A percentile compares a stretch with the other conserved stretches of the same genome.
Conservation (phyloP, 2,888 invertebrate species). For the Melipona beecheii region DNA sequence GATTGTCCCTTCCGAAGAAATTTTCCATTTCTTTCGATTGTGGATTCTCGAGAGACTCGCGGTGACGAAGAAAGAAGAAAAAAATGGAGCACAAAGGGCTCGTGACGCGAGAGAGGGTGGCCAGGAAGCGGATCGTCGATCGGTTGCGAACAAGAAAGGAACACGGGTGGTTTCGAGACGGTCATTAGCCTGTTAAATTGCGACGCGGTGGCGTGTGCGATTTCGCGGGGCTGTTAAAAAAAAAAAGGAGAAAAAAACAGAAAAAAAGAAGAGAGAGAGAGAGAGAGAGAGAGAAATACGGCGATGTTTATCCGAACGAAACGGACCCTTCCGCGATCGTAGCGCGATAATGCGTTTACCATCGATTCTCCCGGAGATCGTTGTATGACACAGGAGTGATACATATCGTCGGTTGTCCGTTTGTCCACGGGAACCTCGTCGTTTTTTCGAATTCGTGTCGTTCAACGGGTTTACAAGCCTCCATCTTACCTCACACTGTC, state of each 20-base stretch:
- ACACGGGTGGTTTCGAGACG: constrained; percentile 4
- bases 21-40: too few relatives aligned
- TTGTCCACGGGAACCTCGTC: constrained; percentile 28
- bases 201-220: constrained; percentile 29
- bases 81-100: too few relatives aligned
- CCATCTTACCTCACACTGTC: neutral
- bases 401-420: constrained; percentile 50
- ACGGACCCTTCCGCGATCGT: constrained; percentile 50
- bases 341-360: constrained; percentile 46
- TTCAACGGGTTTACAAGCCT: constrained; percentile 7
- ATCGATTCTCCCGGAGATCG: constrained; percentile 45
- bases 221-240: constrained; percentile 22
- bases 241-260: neutral
- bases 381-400: constrained; percentile 53
- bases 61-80: too few relatives aligned
- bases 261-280: too few relatives aligned
- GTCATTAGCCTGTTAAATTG: constrained; percentile 31
- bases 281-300: neutral
- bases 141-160: constrained; percentile 24
- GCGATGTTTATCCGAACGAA: constrained; percentile 52
- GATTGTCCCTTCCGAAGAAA: too few relatives aligned
- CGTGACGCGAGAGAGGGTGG: too few relatives aligned
- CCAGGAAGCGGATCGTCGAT: constrained; percentile 18
- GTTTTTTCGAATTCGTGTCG: constrained; percentile 20
- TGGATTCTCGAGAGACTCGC: neutral